Conservation (phyloP, 2,888 invertebrate species). For the Acrocera orbiculus region DNA sequence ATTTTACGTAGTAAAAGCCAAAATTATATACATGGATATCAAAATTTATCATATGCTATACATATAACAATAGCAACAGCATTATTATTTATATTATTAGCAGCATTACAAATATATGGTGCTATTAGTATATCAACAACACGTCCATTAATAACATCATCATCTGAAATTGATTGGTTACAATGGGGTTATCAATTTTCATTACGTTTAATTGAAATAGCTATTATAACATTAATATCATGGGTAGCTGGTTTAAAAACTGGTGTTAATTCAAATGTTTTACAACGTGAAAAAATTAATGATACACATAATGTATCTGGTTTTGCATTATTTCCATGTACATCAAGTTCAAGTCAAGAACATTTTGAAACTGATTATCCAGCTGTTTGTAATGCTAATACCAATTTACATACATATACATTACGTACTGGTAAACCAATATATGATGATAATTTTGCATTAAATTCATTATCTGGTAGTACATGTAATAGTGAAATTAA, state of each 20-base stretch:
- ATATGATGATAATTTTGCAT: constrained; percentile 47
- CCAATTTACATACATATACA: constrained; percentile 69
- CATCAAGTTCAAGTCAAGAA: constrained; percentile 66
- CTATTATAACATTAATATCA: constrained; percentile 68
- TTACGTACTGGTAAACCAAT: constrained; percentile 59
- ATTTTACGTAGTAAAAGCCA: constrained; percentile 59
- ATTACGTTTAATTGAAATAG: constrained; percentile 66
- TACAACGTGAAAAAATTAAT: constrained; percentile 54
- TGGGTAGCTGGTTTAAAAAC: constrained; percentile 69
- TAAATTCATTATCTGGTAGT: constrained; percentile 31
- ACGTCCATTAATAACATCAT: constrained; percentile 23
- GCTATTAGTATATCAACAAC: constrained; percentile 42
- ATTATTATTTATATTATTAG: constrained; percentile 64
- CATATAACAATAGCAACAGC: constrained; percentile 80
- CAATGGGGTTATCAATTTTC: constrained; percentile 86
- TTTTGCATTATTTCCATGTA: constrained; percentile 64
- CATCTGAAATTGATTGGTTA: constrained; percentile 60
- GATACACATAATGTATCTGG: constrained; percentile 49
- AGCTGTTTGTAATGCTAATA: constrained; percentile 70
- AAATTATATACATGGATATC: constrained; percentile 60
- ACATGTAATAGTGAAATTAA: constrained; percentile 10
- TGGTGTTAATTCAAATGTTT: constrained; percentile 19
- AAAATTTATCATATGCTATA: constrained; percentile 70
- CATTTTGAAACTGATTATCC: constrained; percentile 71
- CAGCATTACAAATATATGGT: constrained; percentile 69